Evolutionary conservation across 2,113 vertebrate genomes (phyloP), one percentile per base, ranked within the genome.

Genomic region (Perca flavescens): DNA sequence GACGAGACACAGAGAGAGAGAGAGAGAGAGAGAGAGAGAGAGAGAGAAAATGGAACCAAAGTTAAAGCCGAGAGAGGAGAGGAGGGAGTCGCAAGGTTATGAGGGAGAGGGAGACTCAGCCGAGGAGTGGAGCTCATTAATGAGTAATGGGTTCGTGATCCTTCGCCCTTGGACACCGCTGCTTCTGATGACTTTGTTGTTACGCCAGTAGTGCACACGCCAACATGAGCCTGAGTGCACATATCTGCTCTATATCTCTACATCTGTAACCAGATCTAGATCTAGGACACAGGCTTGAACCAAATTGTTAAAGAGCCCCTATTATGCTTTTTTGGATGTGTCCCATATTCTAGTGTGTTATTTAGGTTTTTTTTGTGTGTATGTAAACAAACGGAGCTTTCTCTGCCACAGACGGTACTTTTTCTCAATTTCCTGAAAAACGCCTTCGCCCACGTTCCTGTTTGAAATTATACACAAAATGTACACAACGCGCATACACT

Each of bases 81-180:
- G 21, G n/a, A 40, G 15, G 60, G 57, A 6, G 78, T 15, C 52
- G 73, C 65, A 78, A 80, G 82, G 84, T 86, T 83, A 76, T 58
- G 80, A 77, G 66, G 66, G 68, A 84, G 74, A 80, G 71, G 74
- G 46, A 85, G 77, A 52, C 80, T 73, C 76, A 62, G 79, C 74
- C 74, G 80, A 89, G 78, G 77, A 90, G 49, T 68, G 73, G 25
- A 81, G 89, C 87, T 92, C 86, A 92, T 90, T 92, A 93, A 91
- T 89, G 91, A 91, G 89, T 89, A 91, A 91, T 86, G 87, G 85
- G n/a, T 80, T 56, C 15, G 61, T 72, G 84, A 87, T 86, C 80
- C 71, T 71, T 84, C 50, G 70, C 87, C 84, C 91, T 90, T 85
- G 74, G 74, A 91, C 83, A 79, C 53, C 60, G 68, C 53, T 53